Evolutionary conservation across 37 sponge, comb jelly and placozoan genomes (phyloP), one percentile per base, ranked within the genome.

Genomic region (Eunapius fragilis): DNA sequence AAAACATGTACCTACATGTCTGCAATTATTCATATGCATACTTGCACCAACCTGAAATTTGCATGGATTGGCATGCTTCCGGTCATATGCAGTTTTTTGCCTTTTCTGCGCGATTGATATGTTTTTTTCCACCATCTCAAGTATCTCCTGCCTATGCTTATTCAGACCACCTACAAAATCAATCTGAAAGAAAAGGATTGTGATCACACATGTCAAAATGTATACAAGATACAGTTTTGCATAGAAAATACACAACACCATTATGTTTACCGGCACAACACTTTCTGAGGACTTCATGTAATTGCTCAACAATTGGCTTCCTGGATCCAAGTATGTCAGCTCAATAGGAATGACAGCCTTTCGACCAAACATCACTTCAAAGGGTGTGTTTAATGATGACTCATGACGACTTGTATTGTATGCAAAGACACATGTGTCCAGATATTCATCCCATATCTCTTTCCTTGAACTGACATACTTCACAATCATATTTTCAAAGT

Each of bases 321-420:
- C 41, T 41, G 41, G 41, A 41, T 41, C 41, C 41, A 41, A 41
- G 6, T 41, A 26, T 2, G 79, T 77, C 33, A 84, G 35, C 25
- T 84, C 85, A 36, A 84, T 81, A 25, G 79, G 85, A 36, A 84
- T 27, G 26, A 50, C 37, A 24, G 85, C 85, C 35, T 84, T 84
- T 80, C 85, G 71, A 3, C 85, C 85, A 84, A 84, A 84, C 85
- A 84, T 84, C 32, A 84, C 48, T 80, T 80, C 58, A 84, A 84
- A 84, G 23, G 85, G 85, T 33, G 85, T 30, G 76, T 81, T 4
- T 26, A 36, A 36, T 4, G 85, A 33, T 24, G 76, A 84, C 37
- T 84, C 85, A 49, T 84, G 85, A 36, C 47, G 48, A 3, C 78
- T 24, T 25, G 78, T 84, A 73, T 84, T 84, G 80, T 84, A 84